Evolutionary conservation across 2,797 vertebrate species (phyloP).

Genomic region (Tympanoctomys barrerae): DNA sequence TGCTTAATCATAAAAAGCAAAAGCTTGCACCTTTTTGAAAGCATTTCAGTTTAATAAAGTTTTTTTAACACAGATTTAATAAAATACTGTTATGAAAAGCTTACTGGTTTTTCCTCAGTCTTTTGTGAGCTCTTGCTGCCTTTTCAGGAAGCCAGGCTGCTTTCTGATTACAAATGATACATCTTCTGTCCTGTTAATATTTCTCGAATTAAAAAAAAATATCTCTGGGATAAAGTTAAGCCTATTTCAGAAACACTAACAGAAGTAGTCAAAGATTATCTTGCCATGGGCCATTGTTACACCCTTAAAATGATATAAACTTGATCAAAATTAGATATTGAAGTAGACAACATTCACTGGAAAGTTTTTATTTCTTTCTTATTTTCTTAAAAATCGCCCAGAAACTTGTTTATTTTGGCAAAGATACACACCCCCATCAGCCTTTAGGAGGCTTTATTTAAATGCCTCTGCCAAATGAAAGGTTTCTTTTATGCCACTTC

Average conservation of each 20-base stretch:
- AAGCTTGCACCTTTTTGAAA: neutral
- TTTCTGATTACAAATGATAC: constrained; percentile 39
- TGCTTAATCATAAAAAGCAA: constrained; percentile 49
- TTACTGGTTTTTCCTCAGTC: neutral
- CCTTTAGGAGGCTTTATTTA: constrained; percentile 87
- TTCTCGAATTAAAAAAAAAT: constrained; percentile 36
- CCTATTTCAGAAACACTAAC: constrained; percentile 57
- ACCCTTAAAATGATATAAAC: constrained; percentile 66
- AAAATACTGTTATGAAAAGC: neutral
- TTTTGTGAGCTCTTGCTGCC: neutral
- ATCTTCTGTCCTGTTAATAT: constrained; percentile 71
- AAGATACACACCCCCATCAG: constrained; percentile 73
- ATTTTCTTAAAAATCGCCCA: constrained; percentile 78
- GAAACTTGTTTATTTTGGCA: constrained; percentile 85
- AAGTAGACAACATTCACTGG: constrained; percentile 73
- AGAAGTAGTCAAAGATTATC: constrained; percentile 77
- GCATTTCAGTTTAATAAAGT: constrained; percentile 38
- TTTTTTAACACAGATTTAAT: constrained; percentile 27
- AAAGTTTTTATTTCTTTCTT: constrained; percentile 79
- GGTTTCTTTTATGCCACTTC: constrained; percentile 87
- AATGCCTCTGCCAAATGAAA: constrained; percentile 87
- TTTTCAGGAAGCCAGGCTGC: neutral
- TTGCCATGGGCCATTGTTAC: constrained; percentile 58
- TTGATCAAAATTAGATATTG: constrained; percentile 75
- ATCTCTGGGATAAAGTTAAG: neutral